Percentiles rank a stretch among this genome's conserved stretches.
Conservation (phyloP, 2,797 vertebrate species). For the Galagoides demidoff region DNA sequence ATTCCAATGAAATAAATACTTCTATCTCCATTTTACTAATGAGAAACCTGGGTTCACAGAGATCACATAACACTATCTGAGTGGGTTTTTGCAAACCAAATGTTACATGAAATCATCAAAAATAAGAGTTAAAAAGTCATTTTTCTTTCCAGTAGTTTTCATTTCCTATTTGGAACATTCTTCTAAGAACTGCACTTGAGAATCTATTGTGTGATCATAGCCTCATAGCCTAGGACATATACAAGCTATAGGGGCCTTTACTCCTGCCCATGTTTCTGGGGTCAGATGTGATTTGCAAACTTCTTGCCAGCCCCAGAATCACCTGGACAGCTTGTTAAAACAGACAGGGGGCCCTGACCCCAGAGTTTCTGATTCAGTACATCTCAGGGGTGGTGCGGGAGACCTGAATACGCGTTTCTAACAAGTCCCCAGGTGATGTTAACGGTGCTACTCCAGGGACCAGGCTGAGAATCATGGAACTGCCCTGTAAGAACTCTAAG, state of each 20-base stretch:
- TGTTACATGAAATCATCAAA: not conserved
- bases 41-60: not conserved
- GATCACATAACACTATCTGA: not conserved
- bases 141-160: not conserved
- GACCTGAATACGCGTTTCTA: not conserved
- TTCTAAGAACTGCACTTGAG: conserved; percentile 33
- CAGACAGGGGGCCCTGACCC: not conserved
- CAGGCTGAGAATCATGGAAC: not conserved
- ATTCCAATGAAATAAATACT: not conserved
- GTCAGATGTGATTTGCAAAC: not conserved
- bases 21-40: not conserved
- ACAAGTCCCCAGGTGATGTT: not conserved
- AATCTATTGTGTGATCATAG: no score
- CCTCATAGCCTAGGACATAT: not conserved
- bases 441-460: not conserved
- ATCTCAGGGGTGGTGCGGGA: no score
- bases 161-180: not conserved
- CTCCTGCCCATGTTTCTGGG: not conserved
- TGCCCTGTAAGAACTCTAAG: not conserved
- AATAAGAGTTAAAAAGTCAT: not conserved
- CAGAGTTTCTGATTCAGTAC: not conserved
- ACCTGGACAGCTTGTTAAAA: not conserved
- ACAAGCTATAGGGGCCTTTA: not conserved
- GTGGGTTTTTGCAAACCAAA: not conserved
- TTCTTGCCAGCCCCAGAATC: not conserved